These are phyloP conservation scores for Phthorimaea operculella DNA, from an alignment of 1,140 invertebrate species.

Conservation along the genomic window DNA sequence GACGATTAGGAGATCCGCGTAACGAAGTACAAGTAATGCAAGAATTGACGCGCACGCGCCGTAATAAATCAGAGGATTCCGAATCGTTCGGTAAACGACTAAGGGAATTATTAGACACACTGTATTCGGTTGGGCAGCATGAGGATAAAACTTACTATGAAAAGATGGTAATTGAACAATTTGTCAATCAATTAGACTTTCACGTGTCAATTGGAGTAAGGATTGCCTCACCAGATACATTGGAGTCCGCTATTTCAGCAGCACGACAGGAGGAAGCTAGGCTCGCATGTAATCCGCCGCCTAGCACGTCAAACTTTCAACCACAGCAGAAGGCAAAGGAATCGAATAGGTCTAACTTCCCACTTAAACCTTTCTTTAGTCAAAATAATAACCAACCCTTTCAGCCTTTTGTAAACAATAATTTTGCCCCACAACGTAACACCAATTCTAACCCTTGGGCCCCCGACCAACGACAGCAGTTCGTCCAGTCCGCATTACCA, in stretches of 20 bases:
- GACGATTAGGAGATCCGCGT: constrained; percentile 1
- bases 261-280: constrained; percentile 8
- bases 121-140: constrained; percentile 1
- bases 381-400: neutral
- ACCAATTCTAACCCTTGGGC: neutral
- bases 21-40: constrained; percentile 10
- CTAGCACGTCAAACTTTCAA: neutral
- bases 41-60: constrained; percentile 4
- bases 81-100: constrained; percentile 7
- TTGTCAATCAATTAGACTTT: constrained; percentile 1
- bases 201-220: constrained; percentile 6
- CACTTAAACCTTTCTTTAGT: neutral
- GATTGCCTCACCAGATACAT: constrained; percentile 1
- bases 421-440: neutral
- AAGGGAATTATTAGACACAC: neutral
- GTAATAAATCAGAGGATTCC: neutral
- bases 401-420: neutral
- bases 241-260: neutral
- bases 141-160: constrained; percentile 8
- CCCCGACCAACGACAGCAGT: constrained; percentile 1
- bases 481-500: neutral
- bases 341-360: neutral
- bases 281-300: neutral
- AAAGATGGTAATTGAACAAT: constrained; percentile 8
- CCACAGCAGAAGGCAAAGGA: neutral